A percentile compares a stretch with the other conserved stretches of the same genome.
These are phyloP conservation scores for Biston stratarius DNA, from an alignment of 2,888 invertebrate genomes.

Conservation along the genomic window DNA sequence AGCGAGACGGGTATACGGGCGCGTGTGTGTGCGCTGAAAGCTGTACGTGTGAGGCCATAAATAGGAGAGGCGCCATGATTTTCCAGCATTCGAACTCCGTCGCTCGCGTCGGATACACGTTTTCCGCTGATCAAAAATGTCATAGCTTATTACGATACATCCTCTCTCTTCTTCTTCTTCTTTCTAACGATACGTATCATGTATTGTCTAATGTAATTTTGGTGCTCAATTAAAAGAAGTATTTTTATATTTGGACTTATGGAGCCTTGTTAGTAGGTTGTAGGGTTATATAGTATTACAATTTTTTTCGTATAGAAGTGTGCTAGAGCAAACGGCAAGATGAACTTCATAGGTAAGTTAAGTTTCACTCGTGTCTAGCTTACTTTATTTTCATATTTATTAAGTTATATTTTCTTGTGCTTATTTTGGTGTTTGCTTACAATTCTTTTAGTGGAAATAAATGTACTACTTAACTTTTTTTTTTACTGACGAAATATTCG, in stretches of 20 bases:
- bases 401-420: background rate
- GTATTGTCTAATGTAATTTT: conserved; percentile 76
- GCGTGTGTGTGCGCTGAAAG: conserved; percentile 51
- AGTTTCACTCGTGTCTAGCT: conserved; percentile 14
- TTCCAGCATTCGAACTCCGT: conserved; percentile 71
- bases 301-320: conserved; percentile 59
- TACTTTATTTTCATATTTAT: conserved; percentile 9
- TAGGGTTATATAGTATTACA: conserved; percentile 54
- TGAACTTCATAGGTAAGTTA: conserved; percentile 83
- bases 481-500: too few species aligned
- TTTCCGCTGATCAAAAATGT: conserved; percentile 66
- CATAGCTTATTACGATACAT: conserved; percentile 57
- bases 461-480: background rate
- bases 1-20: conserved; percentile 44
- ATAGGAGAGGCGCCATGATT: conserved; percentile 52
- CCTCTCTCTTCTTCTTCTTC: conserved; percentile 61
- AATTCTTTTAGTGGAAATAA: background rate
- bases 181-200: conserved; percentile 83
- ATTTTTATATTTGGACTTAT: conserved; percentile 78
- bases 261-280: conserved; percentile 66
- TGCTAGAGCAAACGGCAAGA: conserved; percentile 63
- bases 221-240: conserved; percentile 79
- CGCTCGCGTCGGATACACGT: conserved; percentile 66
- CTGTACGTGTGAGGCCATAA: conserved; percentile 57
- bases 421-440: background rate